These are phyloP conservation scores for Drosophila cognata DNA, from an alignment of 2,888 invertebrate genomes.

Conservation along the genomic window DNA sequence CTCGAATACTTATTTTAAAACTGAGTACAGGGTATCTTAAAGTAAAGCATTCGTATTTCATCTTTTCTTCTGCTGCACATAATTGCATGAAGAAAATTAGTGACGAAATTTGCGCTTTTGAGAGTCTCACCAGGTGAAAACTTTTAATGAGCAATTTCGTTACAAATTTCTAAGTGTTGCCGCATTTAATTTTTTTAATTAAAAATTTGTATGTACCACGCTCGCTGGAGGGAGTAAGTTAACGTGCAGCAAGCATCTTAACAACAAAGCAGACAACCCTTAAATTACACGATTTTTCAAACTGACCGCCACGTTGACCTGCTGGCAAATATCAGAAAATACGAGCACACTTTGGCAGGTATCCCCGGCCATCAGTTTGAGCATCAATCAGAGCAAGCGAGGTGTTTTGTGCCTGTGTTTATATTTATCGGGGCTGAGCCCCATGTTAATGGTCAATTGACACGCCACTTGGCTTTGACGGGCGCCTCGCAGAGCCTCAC, in stretches of 20 bases:
- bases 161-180: constrained; percentile 77
- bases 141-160: constrained; percentile 81
- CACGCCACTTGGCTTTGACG: constrained; percentile 80
- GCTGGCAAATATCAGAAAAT: constrained; percentile 15
- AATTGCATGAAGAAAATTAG: constrained; percentile 77
- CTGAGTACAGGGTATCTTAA: constrained; percentile 7
- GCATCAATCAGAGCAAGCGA: constrained; percentile 53
- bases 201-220: constrained; percentile 40
- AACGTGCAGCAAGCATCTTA: constrained; percentile 6
- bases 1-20: neutral
- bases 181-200: constrained; percentile 80
- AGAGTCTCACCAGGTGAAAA: constrained; percentile 75
- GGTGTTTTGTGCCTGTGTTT: constrained; percentile 37
- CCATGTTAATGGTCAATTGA: constrained; percentile 80
- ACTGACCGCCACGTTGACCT: constrained; percentile 24
- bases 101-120: constrained; percentile 76
- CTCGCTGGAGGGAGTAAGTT: neutral
- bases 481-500: constrained; percentile 1
- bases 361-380: constrained; percentile 31
- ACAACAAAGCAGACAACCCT: constrained; percentile 15
- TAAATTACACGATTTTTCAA: constrained; percentile 46
- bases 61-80: constrained; percentile 55
- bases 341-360: constrained; percentile 22
- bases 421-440: constrained; percentile 67
- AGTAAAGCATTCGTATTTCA: neutral